Evolutionary conservation across 1,140 invertebrate species (phyloP).

Genomic region (Formica exsecta): DNA sequence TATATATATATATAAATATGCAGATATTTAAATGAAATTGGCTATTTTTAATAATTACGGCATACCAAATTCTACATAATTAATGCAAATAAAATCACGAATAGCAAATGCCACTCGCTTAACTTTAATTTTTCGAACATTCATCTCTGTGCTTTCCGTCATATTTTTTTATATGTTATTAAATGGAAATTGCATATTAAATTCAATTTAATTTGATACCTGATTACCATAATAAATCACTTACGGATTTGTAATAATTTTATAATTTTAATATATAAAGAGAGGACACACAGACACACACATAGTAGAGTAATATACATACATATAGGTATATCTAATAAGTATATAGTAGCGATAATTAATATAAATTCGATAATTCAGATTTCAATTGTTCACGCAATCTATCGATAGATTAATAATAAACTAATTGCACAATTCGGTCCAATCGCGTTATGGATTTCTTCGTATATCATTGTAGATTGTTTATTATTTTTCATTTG

Average conservation of each 20-base stretch:
- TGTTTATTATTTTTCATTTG: not conserved
- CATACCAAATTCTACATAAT: slow-evolving; percentile 40
- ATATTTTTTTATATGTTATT: not conserved
- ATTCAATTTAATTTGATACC: not conserved
- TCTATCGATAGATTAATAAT: slow-evolving; percentile 25
- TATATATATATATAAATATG: not conserved
- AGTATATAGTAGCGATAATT: slow-evolving; percentile 3
- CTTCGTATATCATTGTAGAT: not conserved
- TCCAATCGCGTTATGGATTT: not conserved
- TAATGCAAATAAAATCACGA: slow-evolving; percentile 20
- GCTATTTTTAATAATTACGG: slow-evolving; percentile 42
- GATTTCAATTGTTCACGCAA: slow-evolving; percentile 30
- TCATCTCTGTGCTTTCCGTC: not conserved
- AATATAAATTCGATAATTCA: slow-evolving; percentile 22
- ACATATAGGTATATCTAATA: not conserved
- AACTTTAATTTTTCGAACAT: slow-evolving; percentile 33
- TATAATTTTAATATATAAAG: not conserved
- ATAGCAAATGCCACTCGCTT: not conserved
- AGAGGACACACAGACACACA: no score
- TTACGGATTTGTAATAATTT: slow-evolving; percentile 18
- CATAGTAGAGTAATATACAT: not conserved
- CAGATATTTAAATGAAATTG: slow-evolving; percentile 29
- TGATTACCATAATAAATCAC: not conserved
- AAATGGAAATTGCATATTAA: not conserved
- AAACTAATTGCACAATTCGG: slow-evolving; percentile 2